A percentile compares a stretch with the other conserved stretches of the same genome.
Conservation (phyloP, 2,113 vertebrate species). For the Lophius piscatorius region DNA sequence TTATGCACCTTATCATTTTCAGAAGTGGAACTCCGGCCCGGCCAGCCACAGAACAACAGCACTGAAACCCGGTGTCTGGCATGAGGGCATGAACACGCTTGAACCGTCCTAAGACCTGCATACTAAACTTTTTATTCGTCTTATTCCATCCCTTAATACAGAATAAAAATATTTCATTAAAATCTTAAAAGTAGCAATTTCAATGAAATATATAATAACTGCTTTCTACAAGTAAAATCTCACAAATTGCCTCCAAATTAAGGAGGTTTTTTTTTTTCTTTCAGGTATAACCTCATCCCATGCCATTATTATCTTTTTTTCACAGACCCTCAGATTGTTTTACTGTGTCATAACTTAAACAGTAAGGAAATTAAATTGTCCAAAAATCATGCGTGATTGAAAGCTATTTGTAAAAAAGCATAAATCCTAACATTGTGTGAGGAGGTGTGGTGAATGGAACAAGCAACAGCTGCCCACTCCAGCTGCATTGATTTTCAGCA, state of each 20-base stretch:
- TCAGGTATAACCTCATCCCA: background rate
- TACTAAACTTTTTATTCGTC: too few relatives aligned
- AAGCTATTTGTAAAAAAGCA: constrained; percentile 6
- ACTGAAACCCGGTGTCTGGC: too few relatives aligned
- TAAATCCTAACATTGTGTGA: background rate
- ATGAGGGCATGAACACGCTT: too few relatives aligned
- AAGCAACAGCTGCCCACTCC: constrained; percentile 57
- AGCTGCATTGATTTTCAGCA: constrained; percentile 67
- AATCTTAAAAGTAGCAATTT: too few relatives aligned
- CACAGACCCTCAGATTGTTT: background rate
- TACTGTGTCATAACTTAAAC: background rate
- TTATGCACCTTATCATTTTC: too few relatives aligned
- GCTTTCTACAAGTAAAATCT: too few relatives aligned
- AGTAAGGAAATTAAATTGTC: constrained; percentile 10
- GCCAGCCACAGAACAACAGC: too few relatives aligned
- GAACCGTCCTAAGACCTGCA: too few relatives aligned
- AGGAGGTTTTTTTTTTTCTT: background rate
- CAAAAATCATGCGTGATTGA: background rate
- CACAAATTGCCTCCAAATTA: constrained; percentile 21
- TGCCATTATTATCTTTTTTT: constrained; percentile 5
- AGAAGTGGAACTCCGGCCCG: too few relatives aligned
- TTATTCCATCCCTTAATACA: too few relatives aligned
- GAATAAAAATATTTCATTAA: too few relatives aligned
- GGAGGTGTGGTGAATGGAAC: constrained; percentile 48
- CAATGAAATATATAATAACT: too few relatives aligned